A percentile compares a stretch with the other conserved stretches of the same genome.
These are phyloP conservation scores for Operophtera brumata DNA, from an alignment of 2,888 invertebrate species.

Conservation along the genomic window DNA sequence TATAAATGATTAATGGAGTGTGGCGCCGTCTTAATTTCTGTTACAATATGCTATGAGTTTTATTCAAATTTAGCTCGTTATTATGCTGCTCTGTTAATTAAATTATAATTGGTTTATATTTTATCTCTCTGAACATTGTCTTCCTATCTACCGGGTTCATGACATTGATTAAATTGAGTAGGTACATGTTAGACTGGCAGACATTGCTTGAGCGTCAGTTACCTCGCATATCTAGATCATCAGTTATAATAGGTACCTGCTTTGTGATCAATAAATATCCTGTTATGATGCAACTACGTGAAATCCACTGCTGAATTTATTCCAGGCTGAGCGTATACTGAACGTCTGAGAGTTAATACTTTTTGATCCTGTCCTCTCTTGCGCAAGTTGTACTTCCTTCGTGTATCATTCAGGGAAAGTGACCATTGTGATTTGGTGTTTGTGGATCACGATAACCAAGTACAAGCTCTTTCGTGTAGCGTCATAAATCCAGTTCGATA, in stretches of 20 bases:
- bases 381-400: slow-evolving; percentile 17
- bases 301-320: slow-evolving; percentile 1
- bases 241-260: no score
- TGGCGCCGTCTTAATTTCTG: slow-evolving; percentile 63
- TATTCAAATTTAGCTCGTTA: slow-evolving; percentile 44
- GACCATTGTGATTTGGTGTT: slow-evolving; percentile 47
- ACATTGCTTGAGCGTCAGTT: no score
- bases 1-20: slow-evolving; percentile 72
- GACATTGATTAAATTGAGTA: no score
- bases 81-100: slow-evolving; percentile 29
- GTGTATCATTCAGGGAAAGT: slow-evolving; percentile 55
- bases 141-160: not conserved
- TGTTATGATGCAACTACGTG: no score
- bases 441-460: slow-evolving; percentile 49
- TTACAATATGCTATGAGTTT: slow-evolving; percentile 64
- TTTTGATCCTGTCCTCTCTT: slow-evolving; percentile 12
- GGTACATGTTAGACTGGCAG: no score
- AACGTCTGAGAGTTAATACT: slow-evolving; percentile 5
- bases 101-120: slow-evolving; percentile 17
- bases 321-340: not conserved
- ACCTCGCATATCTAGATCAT: no score
- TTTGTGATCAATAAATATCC: no score
- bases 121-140: slow-evolving; percentile 3
- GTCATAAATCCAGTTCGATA: slow-evolving; percentile 62
- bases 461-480: slow-evolving; percentile 61